Base-by-base conservation (phyloP, 1,140 invertebrate species). In the Leptinotarsa lineolata region DNA sequence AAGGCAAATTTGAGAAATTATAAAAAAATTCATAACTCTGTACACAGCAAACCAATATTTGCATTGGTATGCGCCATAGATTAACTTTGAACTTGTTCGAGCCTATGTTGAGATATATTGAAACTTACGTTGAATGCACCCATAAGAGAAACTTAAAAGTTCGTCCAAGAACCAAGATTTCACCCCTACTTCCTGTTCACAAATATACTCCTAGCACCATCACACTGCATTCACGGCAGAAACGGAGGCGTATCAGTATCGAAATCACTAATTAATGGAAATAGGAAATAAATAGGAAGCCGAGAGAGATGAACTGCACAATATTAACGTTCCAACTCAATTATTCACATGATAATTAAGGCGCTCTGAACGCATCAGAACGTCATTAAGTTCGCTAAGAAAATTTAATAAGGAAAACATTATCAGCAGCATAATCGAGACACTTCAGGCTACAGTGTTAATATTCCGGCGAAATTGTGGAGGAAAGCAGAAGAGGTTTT, bases 401-500 rank as follows among this genome's bases (percentile, higher is more conserved):
- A 78, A 78, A 78, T 78, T 78, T 78, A 80, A 80, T 80, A 80
- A 78, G 75, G 75, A 80, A 78, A 77, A 78, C 77, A 77, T 78
- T 80, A 80, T 75, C 73, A 74, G 67, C 70, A 48, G 72, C 60
- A 79, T 79, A 77, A 79, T 79, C 78, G 72, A 72, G 54, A 74
- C 68, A 77, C 64, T 73, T 73, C 61, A 70, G 66, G 64, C 67
- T 77, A 76, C 76, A 79, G 72, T 77, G 74, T 63, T 70, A 73
- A 76, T 61, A 63, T 44, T 64, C 16, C 16, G 18, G 18, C 39
- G 70, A 67, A 69, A 60, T 70, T 54, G 16, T 16, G 48, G 48
- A 21, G 58, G 16, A 64, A 21, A 64, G n/a, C n/a, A 30, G 22
- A 1, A 18, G 12, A 6, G 21, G 6, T 64, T 21, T 22, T 64